Evolutionary conservation across 92 coral and sea anemone genomes (phyloP), one percentile per base, ranked within the genome.

Genomic region (Umimayanthus chanpuru): DNA sequence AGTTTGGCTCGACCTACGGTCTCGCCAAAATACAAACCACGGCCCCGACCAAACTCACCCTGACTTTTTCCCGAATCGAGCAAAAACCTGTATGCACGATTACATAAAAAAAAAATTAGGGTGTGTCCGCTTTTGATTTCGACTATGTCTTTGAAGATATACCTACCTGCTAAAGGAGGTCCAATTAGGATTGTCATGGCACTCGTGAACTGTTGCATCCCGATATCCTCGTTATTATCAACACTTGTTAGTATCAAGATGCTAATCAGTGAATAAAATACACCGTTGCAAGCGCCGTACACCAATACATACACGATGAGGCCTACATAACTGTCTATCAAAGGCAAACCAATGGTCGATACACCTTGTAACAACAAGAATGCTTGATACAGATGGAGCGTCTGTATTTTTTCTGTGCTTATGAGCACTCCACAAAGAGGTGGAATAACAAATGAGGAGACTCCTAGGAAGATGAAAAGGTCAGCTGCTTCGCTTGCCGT

Each of bases 111-210:
- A n/a, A n/a, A 47, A 47, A 14, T 18, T 4, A 14, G 58, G 20
- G 58, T 53, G 58, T 53, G 58, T 53, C 20, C 20, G 58, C 58
- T 18, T 53, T 53, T 9, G 36, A 32, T 2, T 32, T 32, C 36
- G 36, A 12, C n/a, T n/a, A n/a, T 53, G 58, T 53, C 2, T 53
- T 4, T 1, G 11, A 53, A 53, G 2, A 1, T 53, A 2, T 61
- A 73, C 77, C 26, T 73, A 73, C 77, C 77, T 12, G 77, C 77
- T 32, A 73, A 14, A 32, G 77, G 77, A 73, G 77, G 43, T 73
- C 77, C 77, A 20, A 73, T 39, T 3, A 73, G 43, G 9, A 10
- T 26, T 14, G 77, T 15, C 14, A 73, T 73, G 21, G 77, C 21
- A 32, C 12, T 73, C 8, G 21, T 32, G 10, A 73, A 73, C 43